Evolutionary conservation across 1,140 invertebrate genomes (phyloP), one percentile per base, ranked within the genome.

Genomic region (Drosophila sp.): DNA sequence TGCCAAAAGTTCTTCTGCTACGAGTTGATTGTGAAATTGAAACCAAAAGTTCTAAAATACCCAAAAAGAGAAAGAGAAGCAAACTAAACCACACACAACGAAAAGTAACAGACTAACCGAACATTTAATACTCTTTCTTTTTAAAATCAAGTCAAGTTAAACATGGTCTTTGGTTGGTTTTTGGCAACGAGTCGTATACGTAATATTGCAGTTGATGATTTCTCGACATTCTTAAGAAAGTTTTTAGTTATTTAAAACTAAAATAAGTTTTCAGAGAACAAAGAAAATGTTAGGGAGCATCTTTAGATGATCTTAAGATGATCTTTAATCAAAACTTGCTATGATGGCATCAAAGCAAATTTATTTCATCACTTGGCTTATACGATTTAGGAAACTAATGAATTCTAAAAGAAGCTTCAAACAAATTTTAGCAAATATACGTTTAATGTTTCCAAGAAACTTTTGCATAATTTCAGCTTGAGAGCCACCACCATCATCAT

Each of bases 11-110:
- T 47, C 17, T 3, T 50, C 44, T 50, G 1, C 7, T 11, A 50
- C 44, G 27, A 47, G 44, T 27, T 2, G 23, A 25, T 47, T 47
- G 23, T 50, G 44, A 50, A 50, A 50, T 27, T 27, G 25, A 50
- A 50, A 50, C 44, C 44, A 50, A 50, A 27, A 50, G 44, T 50
- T 50, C 44, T 50, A 27, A 50, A 50, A 27, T 47, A 50, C 7
- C 44, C 23, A 25, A 50, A 25, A 27, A 50, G 11, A 27, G 44
- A 50, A 27, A 50, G 44, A 50, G 35, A 38, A 38, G 7, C 44
- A 50, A 8, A 47, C 23, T 2, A 4, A 17, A 47, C 17, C 6
- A 6, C 23, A 4, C 44, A 47, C 17, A 25, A 6, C 23, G 3
- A 50, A 27, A 23, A 47, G 6, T 23, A 8, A 50, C 17, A 50